A percentile compares a stretch with the other conserved stretches of the same genome.
phyloP scores from a whole-genome alignment of 92 coral and sea anemone genomes.

The Desmophyllum pertusum region DNA sequence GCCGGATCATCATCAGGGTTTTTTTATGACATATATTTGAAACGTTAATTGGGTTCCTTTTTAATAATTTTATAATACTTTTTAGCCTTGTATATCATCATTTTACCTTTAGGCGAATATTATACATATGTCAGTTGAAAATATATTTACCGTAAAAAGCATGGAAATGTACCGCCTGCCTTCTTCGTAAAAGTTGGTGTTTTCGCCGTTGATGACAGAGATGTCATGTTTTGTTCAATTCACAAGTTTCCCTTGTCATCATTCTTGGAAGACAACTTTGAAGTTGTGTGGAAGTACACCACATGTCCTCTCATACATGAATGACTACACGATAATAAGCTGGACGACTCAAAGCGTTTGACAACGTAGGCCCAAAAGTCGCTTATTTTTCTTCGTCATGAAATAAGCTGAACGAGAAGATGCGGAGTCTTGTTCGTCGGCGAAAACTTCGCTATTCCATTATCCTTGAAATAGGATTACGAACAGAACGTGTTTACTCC shows the following conservation, averaged over 20 bases:
- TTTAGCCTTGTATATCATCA: too few species aligned
- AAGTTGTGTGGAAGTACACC: conserved; percentile 21
- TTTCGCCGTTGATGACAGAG: too few species aligned
- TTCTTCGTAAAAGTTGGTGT: too few species aligned
- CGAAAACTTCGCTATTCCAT: background rate
- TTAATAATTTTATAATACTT: too few species aligned
- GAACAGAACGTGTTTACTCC: background rate
- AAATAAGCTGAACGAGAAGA: background rate
- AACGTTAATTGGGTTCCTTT: too few species aligned
- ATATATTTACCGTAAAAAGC: too few species aligned
- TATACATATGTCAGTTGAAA: too few species aligned
- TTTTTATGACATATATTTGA: too few species aligned
- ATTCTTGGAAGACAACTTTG: background rate
- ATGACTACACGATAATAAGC: background rate
- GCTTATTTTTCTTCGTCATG: background rate
- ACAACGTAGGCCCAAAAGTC: background rate
- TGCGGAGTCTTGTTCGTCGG: too few species aligned
- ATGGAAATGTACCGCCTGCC: too few species aligned
- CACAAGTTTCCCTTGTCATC: background rate
- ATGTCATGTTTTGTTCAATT: background rate
- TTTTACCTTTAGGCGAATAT: too few species aligned
- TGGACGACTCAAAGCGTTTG: background rate
- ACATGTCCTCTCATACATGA: background rate
- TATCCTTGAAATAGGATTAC: background rate
- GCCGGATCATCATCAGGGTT: too few species aligned